Evolutionary conservation across 2,797 vertebrate genomes (phyloP), one percentile per base, ranked within the genome.

Genomic region (Aphelocoma californica): DNA sequence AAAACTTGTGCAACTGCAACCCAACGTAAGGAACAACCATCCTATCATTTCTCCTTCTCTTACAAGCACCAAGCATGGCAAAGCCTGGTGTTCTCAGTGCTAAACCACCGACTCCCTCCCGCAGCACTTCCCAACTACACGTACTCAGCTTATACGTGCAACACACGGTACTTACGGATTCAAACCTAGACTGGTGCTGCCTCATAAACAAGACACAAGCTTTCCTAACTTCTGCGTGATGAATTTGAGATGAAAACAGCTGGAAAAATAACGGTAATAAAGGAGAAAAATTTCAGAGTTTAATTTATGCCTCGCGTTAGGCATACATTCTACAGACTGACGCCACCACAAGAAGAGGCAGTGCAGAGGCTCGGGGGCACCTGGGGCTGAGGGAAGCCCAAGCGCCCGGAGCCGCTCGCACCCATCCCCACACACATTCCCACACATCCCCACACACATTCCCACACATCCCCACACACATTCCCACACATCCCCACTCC

Each of bases 191-290:
- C 71, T 96, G 97, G 92, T 98, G 97, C 89, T 95, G 95, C 92
- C 97, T 97, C 97, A 98, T 97, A 34, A 97, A 98, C 4, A 50
- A 93, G 40, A 98, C 98, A 5, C 98, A 98, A 70, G 96, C 97
- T 79, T 93, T 97, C 84, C 98, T 97, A 44, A 98, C 94, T 36
- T 97, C 97, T 81, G 93, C 6, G 47, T 98, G 98, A 95, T 98
- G 96, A 42, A 98, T 97, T 14, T 98, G 98, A 80, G 97, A 98
- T 45, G 80, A 96, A 90, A 98, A 98, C 50, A 98, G 88, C 98
- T 98, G 69, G 83, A 79, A 86, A 90, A 51, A 23, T 2, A 38
- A 81, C 80, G 28, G 10, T 28, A 60, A 36, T 0, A 10, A 25
- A 32, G 25, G 5, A 26, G 38, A 24, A 74, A 74, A 7, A 1